Evolutionary conservation across 2,113 vertebrate species (phyloP), one percentile per base, ranked within the genome.

Genomic region (Tinamus guttatus): DNA sequence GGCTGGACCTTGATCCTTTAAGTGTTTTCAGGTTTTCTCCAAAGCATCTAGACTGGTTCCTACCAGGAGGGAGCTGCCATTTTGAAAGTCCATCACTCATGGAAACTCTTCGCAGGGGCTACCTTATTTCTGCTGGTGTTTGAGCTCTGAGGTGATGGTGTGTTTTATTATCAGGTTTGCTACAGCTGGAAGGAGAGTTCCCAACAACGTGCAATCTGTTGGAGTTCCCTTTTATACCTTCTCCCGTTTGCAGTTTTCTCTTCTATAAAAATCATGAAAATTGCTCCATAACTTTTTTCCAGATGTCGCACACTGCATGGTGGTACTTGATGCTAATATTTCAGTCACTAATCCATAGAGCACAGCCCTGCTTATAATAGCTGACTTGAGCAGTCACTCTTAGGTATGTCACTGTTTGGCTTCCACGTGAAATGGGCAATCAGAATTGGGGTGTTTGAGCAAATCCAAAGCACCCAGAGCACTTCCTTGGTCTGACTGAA

Each of bases 141-240:
- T 96, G 83, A 83, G 88, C 92, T 96, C 88, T 0, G 81, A 84
- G 82, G 77, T 74, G 89, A 89, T 96, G 85, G 82, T 93, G 63
- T 96, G 71, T 93, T 97, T 96, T 92, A 93, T 97, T 96, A 94
- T 58, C 86, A 92, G 80, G 81, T 90, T 95, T 93, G 45, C 60
- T 97, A 81, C 95, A 90, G 83, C 85, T 95, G 92, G 91, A 95
- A 95, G 85, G 75, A 94, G 84, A 96, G 89, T 75, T 71, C 71
- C 84, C 0, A 1, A 83, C 88, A 92, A 95, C 30, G 75, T 96
- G 60, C 87, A 96, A 87, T 96, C 96, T 97, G 95, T 95, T 96
- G 81, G 77, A 94, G 91, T 96, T 96, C 94, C 87, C 83, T 82
- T 81, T 90, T 88, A 69, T 38, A 36, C 45, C 13, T 87, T 75